Evolutionary conservation across 2,888 invertebrate species (phyloP), one percentile per base, ranked within the genome.

Genomic region (Amphipoea oculea): DNA sequence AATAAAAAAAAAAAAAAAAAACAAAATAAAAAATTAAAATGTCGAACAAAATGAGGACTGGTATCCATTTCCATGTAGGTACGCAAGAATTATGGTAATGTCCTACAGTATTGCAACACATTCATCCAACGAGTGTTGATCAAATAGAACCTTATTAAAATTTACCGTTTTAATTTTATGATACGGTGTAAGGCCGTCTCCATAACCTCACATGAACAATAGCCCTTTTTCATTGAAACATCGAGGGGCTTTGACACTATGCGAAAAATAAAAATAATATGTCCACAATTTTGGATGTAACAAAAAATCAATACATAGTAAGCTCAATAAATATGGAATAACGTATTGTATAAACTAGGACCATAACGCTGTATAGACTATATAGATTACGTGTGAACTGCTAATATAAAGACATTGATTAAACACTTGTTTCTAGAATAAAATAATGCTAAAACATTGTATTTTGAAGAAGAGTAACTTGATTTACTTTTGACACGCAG

Each of bases 271-370:
- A 69, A 62, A 54, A 57, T 57, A 76, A 77, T 78, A 48, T 75
- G 73, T 29, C 9, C 57, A 70, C 68, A 65, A 76, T 76, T 81
- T 87, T 82, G 71, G 42, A 83, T 77, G 80, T 81, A 78, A 79
- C 65, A 69, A 78, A 60, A 82, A 85, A 78, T 82, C 80, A 86
- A 85, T 78, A 81, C 84, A 84, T 70, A 78, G 51, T 88, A 88
- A 89, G 86, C 86, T 89, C 82, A 88, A 82, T 85, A 82, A 79
- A 51, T 83, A 83, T 84, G 42, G 73, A 84, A 76, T 85, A 79
- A 87, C 79, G 62, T 87, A 85, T 73, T 89, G 91, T 90, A 87
- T 90, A 89, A 87, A 88, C 80, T 91, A 92, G 89, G 83, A 89
- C 84, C 76, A 88, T 86, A 79, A 80, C n/a, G 84, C 74, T 89